phyloP scores from a whole-genome alignment of 1,140 invertebrate genomes.

The Papilio xuthus region DNA sequence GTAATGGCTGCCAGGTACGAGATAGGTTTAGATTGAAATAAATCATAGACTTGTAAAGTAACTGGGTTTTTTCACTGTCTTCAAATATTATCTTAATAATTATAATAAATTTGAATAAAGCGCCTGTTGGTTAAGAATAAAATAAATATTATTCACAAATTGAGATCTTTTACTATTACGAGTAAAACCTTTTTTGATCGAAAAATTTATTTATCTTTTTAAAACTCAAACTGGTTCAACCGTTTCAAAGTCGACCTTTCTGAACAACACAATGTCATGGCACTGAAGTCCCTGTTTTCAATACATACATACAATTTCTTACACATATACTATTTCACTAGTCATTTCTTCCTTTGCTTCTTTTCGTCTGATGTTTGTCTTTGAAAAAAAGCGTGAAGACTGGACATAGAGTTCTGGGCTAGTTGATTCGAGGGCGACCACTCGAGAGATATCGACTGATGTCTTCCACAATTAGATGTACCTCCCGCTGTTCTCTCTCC shows the following conservation, averaged over 20 bases:
- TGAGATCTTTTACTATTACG: slow-evolving; percentile 24
- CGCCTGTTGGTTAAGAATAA: slow-evolving; percentile 27
- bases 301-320: slow-evolving; percentile 59
- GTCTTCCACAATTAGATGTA: slow-evolving; percentile 74
- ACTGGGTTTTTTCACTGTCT: slow-evolving; percentile 3
- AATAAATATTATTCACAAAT: not conserved
- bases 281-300: slow-evolving; percentile 62
- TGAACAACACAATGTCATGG: slow-evolving; percentile 70
- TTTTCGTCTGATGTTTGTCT: slow-evolving; percentile 83
- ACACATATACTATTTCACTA: slow-evolving; percentile 47
- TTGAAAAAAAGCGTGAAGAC: slow-evolving; percentile 86
- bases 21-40: no score
- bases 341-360: slow-evolving; percentile 76
- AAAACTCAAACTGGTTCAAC: slow-evolving; percentile 9
- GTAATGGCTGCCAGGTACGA: no score
- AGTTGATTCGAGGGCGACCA: slow-evolving; percentile 82
- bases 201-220: not conserved
- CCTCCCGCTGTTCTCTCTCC: slow-evolving; percentile 72
- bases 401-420: slow-evolving; percentile 84
- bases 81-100: not conserved
- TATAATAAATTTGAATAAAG: not conserved
- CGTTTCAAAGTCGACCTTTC: slow-evolving; percentile 52
- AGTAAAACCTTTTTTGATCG: not conserved
- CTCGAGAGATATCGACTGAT: slow-evolving; percentile 83
- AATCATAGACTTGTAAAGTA: not conserved